Conservation (phyloP, 2,888 invertebrate genomes). For the Charanyca ferruginea region DNA sequence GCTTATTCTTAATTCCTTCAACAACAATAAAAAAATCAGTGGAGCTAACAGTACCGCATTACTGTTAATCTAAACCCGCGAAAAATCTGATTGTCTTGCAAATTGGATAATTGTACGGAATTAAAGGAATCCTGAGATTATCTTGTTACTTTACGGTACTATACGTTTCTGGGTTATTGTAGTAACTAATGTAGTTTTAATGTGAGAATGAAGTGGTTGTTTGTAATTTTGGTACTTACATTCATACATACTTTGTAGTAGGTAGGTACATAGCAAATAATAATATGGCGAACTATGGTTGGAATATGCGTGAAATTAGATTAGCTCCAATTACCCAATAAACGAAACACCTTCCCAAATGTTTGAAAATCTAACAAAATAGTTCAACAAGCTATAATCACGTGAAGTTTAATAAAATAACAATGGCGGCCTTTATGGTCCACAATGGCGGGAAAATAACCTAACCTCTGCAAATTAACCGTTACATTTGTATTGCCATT, state of each 20-base stretch:
- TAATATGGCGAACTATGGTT: no score
- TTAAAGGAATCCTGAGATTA: conserved; percentile 54
- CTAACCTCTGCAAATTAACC: conserved; percentile 59
- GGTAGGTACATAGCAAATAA: not conserved
- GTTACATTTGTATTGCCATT: conserved; percentile 63
- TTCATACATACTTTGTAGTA: not conserved
- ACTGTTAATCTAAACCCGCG: conserved; percentile 49
- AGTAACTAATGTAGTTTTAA: conserved; percentile 22
- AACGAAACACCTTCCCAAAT: conserved; percentile 10
- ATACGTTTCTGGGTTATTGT: conserved; percentile 29
- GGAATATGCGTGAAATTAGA: conserved; percentile 17
- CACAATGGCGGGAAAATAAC: conserved; percentile 55
- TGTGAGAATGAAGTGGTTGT: conserved; percentile 23
- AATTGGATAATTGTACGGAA: conserved; percentile 76
- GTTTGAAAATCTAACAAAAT: not conserved
- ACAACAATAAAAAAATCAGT: not conserved
- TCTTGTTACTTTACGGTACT: conserved; percentile 40
- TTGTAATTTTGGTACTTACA: conserved; percentile 4
- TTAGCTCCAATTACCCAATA: conserved; percentile 7
- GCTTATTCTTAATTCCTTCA: conserved; percentile 16
- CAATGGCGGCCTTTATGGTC: conserved; percentile 58
- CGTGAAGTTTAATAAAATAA: conserved; percentile 52
- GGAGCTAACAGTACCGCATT: conserved; percentile 34
- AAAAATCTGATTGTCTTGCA: conserved; percentile 69
- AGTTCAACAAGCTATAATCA: conserved; percentile 25